phyloP scores from a whole-genome alignment of 2,797 vertebrate genomes.

The Triplophysa bombifrons region DNA sequence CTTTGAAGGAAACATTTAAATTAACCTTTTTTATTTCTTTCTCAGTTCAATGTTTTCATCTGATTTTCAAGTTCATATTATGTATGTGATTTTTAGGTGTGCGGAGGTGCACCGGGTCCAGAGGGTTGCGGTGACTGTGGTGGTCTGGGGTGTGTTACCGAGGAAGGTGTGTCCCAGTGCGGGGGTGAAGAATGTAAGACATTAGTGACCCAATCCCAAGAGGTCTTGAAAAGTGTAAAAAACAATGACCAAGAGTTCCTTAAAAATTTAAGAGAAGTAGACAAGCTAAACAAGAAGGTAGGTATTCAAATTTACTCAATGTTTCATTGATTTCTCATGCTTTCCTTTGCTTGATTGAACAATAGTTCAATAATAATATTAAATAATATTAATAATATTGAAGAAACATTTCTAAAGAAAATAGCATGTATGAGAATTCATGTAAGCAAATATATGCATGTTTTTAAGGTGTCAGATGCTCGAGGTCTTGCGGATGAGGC shows the following conservation, averaged over 20 bases:
- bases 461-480: conserved; percentile 87
- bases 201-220: conserved; percentile 74
- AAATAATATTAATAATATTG: no score
- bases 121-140: conserved; percentile 85
- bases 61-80: not conserved
- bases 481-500: conserved; percentile 87
- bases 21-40: no score
- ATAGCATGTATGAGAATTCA: not conserved
- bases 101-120: conserved; percentile 77
- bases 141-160: conserved; percentile 78
- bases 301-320: conserved; percentile 21
- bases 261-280: conserved; percentile 88
- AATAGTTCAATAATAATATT: no score
- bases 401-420: no score
- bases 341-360: not conserved
- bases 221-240: conserved; percentile 82
- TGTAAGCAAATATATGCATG: conserved; percentile 12
- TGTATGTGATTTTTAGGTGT: conserved; percentile 74
- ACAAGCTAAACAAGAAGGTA: conserved; percentile 94
- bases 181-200: conserved; percentile 87
- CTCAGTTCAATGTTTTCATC: no score
- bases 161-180: conserved; percentile 78
- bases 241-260: conserved; percentile 87
- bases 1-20: no score
- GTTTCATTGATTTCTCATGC: not conserved